Percentiles rank a stretch among this genome's conserved stretches.
These are phyloP conservation scores for Falco peregrinus DNA, from an alignment of 2,797 vertebrate genomes.

Conservation along the genomic window DNA sequence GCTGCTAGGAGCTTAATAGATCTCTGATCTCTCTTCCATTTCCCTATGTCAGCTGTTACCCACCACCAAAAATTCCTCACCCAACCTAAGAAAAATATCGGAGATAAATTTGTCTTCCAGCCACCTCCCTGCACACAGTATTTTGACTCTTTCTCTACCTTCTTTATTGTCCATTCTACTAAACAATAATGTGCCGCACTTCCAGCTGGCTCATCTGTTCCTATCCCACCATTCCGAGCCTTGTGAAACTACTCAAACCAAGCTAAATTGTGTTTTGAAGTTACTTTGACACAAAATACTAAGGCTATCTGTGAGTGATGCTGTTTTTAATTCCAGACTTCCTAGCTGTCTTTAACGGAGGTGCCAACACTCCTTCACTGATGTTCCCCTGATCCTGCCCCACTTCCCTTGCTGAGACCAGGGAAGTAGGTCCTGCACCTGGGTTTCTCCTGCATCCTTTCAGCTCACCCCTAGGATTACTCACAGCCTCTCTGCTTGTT, in stretches of 20 bases:
- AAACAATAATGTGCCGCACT: rapidly evolving
- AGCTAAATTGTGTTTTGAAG: neutral
- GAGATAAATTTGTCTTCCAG: neutral
- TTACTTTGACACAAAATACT: neutral
- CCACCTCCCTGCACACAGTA: neutral
- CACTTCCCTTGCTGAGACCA: neutral
- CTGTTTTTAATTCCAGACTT: neutral
- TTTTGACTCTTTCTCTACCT: neutral
- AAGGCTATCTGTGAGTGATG: neutral
- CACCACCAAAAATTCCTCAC: neutral
- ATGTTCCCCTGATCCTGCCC: neutral
- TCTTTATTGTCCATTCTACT: neutral
- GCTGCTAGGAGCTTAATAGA: neutral
- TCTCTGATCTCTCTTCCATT: neutral
- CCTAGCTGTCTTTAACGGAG: neutral
- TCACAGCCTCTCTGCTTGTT: neutral
- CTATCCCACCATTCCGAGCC: neutral
- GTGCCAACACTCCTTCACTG: neutral
- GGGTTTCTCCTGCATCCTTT: neutral
- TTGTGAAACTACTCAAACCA: neutral
- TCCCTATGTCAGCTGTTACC: neutral
- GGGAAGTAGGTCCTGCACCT: neutral
- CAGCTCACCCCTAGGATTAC: neutral
- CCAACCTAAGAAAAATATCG: neutral
- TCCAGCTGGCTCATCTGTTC: neutral